phyloP scores from a whole-genome alignment of 1,140 invertebrate genomes.

The Maniola jurtina region DNA sequence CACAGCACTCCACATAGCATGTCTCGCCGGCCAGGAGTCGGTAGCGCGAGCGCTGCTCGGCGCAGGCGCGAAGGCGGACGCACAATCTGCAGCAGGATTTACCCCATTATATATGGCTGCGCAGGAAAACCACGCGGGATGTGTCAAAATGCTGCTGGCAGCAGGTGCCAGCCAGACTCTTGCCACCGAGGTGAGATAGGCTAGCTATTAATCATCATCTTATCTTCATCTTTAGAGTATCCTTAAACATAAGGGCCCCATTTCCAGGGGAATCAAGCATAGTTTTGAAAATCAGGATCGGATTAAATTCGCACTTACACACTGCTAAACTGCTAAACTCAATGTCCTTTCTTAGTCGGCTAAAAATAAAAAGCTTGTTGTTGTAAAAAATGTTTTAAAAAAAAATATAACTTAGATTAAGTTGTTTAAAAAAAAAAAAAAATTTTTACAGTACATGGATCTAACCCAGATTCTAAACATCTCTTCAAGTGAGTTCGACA shows the following conservation, averaged over 20 bases:
- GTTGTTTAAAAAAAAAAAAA: too few species aligned
- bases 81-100: slow-evolving; percentile 98
- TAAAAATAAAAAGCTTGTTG: too few species aligned
- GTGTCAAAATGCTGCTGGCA: slow-evolving; percentile 94
- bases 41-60: slow-evolving; percentile 93
- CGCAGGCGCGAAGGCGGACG: slow-evolving; percentile 96
- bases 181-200: slow-evolving; percentile 96
- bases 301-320: background rate
- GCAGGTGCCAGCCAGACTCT: slow-evolving; percentile 98
- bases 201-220: background rate
- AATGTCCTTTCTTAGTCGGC: too few species aligned
- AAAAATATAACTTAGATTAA: too few species aligned
- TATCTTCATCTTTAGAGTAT: background rate
- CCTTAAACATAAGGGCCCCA: too few species aligned
- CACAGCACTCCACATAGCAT: slow-evolving; percentile 99
- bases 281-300: background rate
- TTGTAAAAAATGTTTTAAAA: too few species aligned
- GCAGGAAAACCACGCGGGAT: slow-evolving; percentile 97
- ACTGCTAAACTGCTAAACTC: too few species aligned
- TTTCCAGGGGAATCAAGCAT: background rate
- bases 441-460: too few species aligned
- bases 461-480: too few species aligned
- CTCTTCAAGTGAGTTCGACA: too few species aligned
- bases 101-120: slow-evolving; percentile 99
- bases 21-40: slow-evolving; percentile 94